These are phyloP conservation scores for Eubucco bourcierii DNA, from an alignment of 2,113 vertebrate genomes.

Conservation along the genomic window DNA sequence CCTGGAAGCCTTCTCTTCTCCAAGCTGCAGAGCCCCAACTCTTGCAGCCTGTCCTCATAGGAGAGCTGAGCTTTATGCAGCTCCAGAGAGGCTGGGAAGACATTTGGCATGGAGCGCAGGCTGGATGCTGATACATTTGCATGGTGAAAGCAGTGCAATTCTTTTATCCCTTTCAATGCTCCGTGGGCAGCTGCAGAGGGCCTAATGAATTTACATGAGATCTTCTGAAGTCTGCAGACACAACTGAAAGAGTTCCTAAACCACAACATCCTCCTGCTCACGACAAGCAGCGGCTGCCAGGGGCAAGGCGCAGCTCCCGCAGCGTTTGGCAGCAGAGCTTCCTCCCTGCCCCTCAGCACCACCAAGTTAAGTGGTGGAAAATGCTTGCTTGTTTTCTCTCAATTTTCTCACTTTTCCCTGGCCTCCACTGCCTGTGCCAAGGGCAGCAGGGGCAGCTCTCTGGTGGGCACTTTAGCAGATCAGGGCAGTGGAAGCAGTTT, in stretches of 20 bases:
- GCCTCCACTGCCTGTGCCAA: background rate
- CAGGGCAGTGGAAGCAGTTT: background rate
- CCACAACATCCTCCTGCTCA: background rate
- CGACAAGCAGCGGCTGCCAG: background rate
- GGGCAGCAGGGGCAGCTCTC: background rate
- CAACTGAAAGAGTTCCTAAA: background rate
- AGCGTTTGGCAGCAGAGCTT: background rate
- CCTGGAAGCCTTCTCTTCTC: too few relatives aligned
- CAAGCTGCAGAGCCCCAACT: too few relatives aligned
- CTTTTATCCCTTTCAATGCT: constrained; percentile 61
- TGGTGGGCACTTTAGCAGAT: background rate
- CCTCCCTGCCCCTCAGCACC: background rate
- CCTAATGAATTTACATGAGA: constrained; percentile 58
- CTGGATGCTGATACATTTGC: constrained; percentile 36
- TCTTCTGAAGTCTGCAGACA: background rate
- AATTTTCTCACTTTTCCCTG: background rate
- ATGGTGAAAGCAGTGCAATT: constrained; percentile 54
- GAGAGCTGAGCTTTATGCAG: background rate
- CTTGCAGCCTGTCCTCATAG: too few relatives aligned
- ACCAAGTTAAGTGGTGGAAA: background rate
- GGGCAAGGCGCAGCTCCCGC: background rate
- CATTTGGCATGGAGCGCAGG: constrained; percentile 45
- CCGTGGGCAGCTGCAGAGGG: background rate
- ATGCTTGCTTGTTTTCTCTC: background rate
- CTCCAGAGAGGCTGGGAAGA: background rate